Evolutionary conservation across 2,113 vertebrate species (phyloP), one percentile per base, ranked within the genome.

Genomic region (Stictonetta naevosa): DNA sequence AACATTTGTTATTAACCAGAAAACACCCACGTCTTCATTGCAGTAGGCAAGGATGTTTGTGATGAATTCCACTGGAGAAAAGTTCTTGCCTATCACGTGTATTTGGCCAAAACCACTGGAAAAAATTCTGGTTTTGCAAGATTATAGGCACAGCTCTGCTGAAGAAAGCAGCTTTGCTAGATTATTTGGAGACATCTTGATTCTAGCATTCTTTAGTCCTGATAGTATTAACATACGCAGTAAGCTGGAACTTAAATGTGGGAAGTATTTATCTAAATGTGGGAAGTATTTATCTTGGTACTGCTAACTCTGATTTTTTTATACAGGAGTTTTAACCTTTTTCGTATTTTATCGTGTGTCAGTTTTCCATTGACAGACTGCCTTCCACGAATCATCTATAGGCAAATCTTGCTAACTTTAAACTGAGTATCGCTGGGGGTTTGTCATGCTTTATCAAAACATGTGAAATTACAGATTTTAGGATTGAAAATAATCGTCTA

Each of bases 131-230:
- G 58, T 66, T 31, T 1, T 92, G 79, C 59, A 81, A 74, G 59
- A 48, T 73, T 40, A 50, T 28, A 88, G 59, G 46, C 75, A 59
- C 0, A 0, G 44, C n/a, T 46, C 28, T 89, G 82, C 74, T 88
- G 64, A 80, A 83, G 56, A 29, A 3, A 62, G 44, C 26, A 22
- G 60, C 52, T 83, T n/a, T 77, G 40, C 63, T 68, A 22, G 17
- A 25, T 83, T 75, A 69, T 88, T 78, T 88, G 53, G 72, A 52
- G 67, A 74, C 6, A 3, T 81, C 86, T 92, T 75, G n/a, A 81
- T 83, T 52, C 60, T 77, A 68, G 21, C 80, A 86, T 94, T 92
- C 86, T 83, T 92, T 76, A 84, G 58, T 72, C 88, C 56, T 90
- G 66, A 83, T 77, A 69, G 48, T 79, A 88, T 40, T 88, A 91